Base-by-base conservation (phyloP, 2,888 invertebrate genomes). In the Esperia sulphurella region DNA sequence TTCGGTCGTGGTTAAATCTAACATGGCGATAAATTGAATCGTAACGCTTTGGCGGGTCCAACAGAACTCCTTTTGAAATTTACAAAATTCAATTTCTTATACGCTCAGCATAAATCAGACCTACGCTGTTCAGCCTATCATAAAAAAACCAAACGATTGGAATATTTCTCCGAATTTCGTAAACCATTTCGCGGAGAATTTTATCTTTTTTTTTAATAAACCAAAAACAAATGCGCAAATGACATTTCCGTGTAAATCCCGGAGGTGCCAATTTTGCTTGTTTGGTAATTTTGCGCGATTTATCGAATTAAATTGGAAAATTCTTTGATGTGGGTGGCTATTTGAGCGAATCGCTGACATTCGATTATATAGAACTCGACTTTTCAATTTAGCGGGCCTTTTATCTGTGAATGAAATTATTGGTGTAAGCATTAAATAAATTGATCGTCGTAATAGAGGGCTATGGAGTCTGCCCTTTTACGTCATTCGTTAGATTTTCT, bases 321-420 rank as follows among this genome's bases (percentile, higher is more conserved):
- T 71, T 67, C 81, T 83, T 85, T 85, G 84, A 84, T 81, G 79
- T 79, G 69, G 70, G 64, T 65, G 64, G 74, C 68, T 73, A 80
- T 76, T n/a, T 69, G 75, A 78, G 76, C 63, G 72, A 71, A 68
- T 70, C 55, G 57, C 55, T 58, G 61, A 62, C 71, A 86, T 80
- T 84, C 77, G 80, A 85, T 87, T 83, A 83, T 64, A 64, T 61
- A 68, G 68, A 65, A 83, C 80, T 69, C 78, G 84, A 81, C 78
- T 84, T 83, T 83, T 81, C 83, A 83, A 86, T 86, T 86, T 83
- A 71, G 63, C 61, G 67, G 67, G 77, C 77, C 75, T 72, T 81
- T 78, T 72, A 68, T 73, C 71, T 58, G 54, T 59, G 61, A 69
- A 66, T 61, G 68, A 75, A 80, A 73, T 75, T 65, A 66, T 71